phyloP scores from a whole-genome alignment of 2,797 vertebrate genomes.

The Myotis findleyi region DNA sequence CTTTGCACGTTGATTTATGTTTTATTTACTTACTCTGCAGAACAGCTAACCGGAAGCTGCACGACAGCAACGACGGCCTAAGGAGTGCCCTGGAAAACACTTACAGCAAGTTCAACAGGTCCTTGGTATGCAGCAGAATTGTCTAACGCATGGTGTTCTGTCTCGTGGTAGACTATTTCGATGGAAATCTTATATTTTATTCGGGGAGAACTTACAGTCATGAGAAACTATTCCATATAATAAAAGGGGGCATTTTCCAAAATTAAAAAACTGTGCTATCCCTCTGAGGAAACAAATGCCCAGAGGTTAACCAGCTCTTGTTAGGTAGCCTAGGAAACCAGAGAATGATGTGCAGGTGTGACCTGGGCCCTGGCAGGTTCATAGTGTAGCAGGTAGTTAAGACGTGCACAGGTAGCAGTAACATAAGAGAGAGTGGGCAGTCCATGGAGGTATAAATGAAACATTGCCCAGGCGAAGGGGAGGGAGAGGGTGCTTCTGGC shows the following conservation, averaged over 20 bases:
- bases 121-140: conserved; percentile 84
- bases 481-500: background rate
- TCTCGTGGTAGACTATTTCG: background rate
- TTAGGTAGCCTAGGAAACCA: background rate
- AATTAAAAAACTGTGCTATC: background rate
- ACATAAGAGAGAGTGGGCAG: background rate
- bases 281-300: background rate
- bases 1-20: background rate
- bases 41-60: conserved; percentile 96
- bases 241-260: background rate
- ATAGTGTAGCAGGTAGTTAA: background rate
- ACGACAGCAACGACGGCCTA: conserved; percentile 96
- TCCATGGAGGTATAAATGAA: background rate
- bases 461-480: background rate
- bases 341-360: background rate
- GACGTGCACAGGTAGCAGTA: background rate
- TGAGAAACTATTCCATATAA: background rate
- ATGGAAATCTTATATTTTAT: background rate
- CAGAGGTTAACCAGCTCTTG: background rate
- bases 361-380: background rate
- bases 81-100: conserved; percentile 92
- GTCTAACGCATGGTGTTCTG: background rate
- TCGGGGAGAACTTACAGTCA: background rate
- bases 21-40: conserved; percentile 82
- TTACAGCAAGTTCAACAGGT: conserved; percentile 89